Conservation (phyloP, 2,113 vertebrate genomes). For the Diadophis punctatus region DNA sequence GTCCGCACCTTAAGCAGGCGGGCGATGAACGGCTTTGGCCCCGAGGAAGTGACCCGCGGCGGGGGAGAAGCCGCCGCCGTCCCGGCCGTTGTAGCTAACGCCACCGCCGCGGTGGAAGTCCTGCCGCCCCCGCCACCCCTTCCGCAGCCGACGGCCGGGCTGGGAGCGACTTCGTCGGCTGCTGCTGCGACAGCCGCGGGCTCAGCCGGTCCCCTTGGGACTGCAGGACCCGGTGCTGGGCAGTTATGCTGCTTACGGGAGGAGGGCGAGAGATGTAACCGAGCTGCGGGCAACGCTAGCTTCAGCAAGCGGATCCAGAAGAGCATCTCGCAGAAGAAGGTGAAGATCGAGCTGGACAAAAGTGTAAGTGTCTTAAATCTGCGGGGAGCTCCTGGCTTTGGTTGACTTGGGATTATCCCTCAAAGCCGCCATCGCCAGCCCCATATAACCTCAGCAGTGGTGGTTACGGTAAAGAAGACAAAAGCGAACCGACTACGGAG, state of each 20-base stretch:
- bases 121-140: slow-evolving; percentile 44
- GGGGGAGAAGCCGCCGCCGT: slow-evolving; percentile 61
- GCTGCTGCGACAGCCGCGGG: slow-evolving; percentile 16
- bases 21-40: slow-evolving; percentile 74
- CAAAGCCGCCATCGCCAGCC: not conserved
- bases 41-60: slow-evolving; percentile 72
- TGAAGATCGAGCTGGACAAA: slow-evolving; percentile 81
- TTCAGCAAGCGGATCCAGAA: slow-evolving; percentile 83
- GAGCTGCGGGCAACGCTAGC: slow-evolving; percentile 78
- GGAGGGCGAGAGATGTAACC: slow-evolving; percentile 73
- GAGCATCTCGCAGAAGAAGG: slow-evolving; percentile 84
- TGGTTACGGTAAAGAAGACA: not conserved
- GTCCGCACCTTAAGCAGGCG: not conserved
- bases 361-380: slow-evolving; percentile 64
- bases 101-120: slow-evolving; percentile 48
- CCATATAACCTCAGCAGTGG: not conserved
- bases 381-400: not conserved
- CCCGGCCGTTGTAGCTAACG: slow-evolving; percentile 7
- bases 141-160: slow-evolving; percentile 61
- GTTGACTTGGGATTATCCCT: not conserved
- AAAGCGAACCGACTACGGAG: not conserved
- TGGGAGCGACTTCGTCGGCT: slow-evolving; percentile 51
- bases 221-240: slow-evolving; percentile 46
- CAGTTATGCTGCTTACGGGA: slow-evolving; percentile 73
- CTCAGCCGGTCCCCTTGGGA: slow-evolving; percentile 33